These are phyloP conservation scores for Copidosoma aretas DNA, from an alignment of 2,888 invertebrate species.

Conservation along the genomic window DNA sequence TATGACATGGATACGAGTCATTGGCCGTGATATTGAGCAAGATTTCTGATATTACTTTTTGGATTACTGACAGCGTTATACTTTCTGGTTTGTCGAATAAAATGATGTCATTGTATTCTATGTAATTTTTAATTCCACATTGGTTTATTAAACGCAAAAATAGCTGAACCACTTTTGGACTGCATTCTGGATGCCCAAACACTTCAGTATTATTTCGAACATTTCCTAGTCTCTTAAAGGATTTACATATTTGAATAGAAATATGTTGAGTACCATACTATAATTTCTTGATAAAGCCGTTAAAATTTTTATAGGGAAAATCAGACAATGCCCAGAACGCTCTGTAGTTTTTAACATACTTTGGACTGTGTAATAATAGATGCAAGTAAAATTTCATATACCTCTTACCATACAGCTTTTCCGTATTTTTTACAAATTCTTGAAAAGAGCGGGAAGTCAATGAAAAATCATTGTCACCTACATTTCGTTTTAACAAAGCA, in stretches of 20 bases:
- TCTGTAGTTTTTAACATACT: conserved; percentile 12
- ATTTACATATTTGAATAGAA: conserved; percentile 6
- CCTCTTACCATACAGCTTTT: conserved; percentile 13
- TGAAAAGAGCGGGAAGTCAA: neutral
- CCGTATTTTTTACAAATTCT: conserved; percentile 10
- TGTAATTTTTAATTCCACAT: conserved; percentile 1
- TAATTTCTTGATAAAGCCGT: conserved; percentile 15
- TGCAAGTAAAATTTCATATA: conserved; percentile 30
- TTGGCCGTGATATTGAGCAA: neutral
- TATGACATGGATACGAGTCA: neutral
- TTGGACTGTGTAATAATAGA: conserved; percentile 20
- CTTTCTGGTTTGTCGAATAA: conserved; percentile 7
- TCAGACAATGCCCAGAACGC: conserved; percentile 31
- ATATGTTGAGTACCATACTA: conserved; percentile 7
- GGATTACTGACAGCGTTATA: neutral
- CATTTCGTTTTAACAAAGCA: conserved; percentile 8
- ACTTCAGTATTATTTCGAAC: conserved; percentile 2
- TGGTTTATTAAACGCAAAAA: conserved; percentile 3
- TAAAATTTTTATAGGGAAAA: conserved; percentile 21
- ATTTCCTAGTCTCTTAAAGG: neutral
- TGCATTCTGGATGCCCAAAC: neutral
- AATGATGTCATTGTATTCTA: neutral
- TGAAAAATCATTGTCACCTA: neutral
- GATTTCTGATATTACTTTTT: neutral
- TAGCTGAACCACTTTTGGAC: neutral